Base-by-base conservation (phyloP, 2,113 vertebrate species). In the Ammodytes marinus region DNA sequence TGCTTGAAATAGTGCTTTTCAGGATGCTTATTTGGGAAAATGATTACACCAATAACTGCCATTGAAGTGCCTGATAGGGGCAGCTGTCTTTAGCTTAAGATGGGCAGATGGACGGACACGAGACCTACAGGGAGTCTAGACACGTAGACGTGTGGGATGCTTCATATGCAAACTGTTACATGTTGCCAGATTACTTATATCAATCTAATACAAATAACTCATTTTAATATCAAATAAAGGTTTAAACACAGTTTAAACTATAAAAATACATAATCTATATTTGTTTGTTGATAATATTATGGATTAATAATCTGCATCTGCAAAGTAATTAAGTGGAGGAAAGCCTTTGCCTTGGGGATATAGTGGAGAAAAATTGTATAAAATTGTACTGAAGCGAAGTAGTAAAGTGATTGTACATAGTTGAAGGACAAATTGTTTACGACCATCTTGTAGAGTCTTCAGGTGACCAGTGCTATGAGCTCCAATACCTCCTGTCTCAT, bases 21-120 rank as follows among this genome's bases (percentile, higher is more conserved):
- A 27, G 27, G 15, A 50, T 42, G 19, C 11, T 39, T 10, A 40
- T 42, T 19, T 27, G 40, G 2, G 11, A 15, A 8, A 43, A 45
- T 47, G 6, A 75, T 47, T 68, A 50, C 15, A 10, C 0, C 10
- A 57, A 47, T 53, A 55, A 50, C 43, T n/a, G 9, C 50, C 6
- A 42, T 43, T 45, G 14, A 42, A 8, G 35, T 27, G 71, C 5
- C 14, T 7, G 17, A 39, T 11, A 3, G 37, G 42, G 57, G 50
- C 43, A 27, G 9, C 27, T 63, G 12, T 57, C 5, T 64, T 74
- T 74, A 50, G 59, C 53, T 59, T 66, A 39, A 80, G 6, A 1
- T 13, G 8, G 47, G 17, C 67, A 76, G 72, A 71, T 49, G 46
- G 71, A 70, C 9, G n/a, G 15, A 8, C 53, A 80, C n/a, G 14